A percentile compares a stretch with the other conserved stretches of the same genome.
These are phyloP conservation scores for Scopus umbretta DNA, from an alignment of 2,113 vertebrate species.

Conservation along the genomic window DNA sequence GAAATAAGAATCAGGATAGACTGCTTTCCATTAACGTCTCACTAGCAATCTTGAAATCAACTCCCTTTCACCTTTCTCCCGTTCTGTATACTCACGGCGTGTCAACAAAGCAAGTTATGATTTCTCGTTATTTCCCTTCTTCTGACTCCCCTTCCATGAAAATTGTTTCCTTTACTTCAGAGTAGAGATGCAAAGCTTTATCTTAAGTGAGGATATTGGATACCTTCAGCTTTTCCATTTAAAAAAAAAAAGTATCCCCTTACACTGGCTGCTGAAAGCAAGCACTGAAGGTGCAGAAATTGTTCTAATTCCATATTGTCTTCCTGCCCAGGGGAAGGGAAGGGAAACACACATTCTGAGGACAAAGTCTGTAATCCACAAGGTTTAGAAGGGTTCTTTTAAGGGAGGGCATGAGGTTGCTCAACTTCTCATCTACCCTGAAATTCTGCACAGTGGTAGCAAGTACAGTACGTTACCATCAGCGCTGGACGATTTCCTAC, in stretches of 20 bases:
- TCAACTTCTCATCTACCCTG: not conserved
- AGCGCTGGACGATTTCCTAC: not conserved
- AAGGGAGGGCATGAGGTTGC: not conserved
- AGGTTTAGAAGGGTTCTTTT: not conserved
- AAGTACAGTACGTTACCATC: constrained; percentile 8
- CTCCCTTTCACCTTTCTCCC: not conserved
- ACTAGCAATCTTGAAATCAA: not conserved
- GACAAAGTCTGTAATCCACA: not conserved
- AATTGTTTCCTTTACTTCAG: not conserved
- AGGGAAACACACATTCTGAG: not conserved
- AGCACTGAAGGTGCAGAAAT: not conserved
- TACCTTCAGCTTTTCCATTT: not conserved
- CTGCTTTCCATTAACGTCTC: not conserved
- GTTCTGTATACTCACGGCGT: fast-evolving
- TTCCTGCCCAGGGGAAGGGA: not conserved
- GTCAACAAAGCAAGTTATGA: not conserved
- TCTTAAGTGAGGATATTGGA: not conserved
- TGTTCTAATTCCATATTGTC: not conserved
- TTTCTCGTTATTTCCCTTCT: not conserved
- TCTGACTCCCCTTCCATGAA: not conserved
- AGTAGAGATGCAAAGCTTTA: not conserved
- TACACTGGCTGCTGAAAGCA: not conserved
- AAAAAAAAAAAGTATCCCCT: not conserved
- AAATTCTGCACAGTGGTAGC: not conserved
- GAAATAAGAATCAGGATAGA: not conserved